Percentiles rank a stretch among this genome's conserved stretches.
These are phyloP conservation scores for Borostomias antarcticus DNA, from an alignment of 2,797 vertebrate species.

Conservation along the genomic window DNA sequence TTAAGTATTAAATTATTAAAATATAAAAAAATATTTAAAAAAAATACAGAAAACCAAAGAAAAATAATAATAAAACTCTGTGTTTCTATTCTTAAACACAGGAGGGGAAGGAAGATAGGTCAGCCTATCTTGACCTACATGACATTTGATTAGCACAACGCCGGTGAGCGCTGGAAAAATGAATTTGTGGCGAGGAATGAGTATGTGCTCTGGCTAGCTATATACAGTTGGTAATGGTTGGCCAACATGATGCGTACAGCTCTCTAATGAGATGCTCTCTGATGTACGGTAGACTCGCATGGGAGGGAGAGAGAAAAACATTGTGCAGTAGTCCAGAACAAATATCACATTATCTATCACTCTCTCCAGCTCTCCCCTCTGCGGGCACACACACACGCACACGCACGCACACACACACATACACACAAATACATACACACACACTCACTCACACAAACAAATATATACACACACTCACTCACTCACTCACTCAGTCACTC, in stretches of 20 bases:
- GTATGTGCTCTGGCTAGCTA: conserved; percentile 9
- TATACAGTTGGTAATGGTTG: conserved; percentile 35
- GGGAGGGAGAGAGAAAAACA: conserved; percentile 16
- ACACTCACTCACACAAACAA: not conserved
- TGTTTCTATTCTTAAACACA: no score
- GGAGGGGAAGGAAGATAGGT: no score
- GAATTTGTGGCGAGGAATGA: conserved; percentile 11
- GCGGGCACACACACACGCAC: not conserved
- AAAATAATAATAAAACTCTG: no score
- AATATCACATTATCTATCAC: conserved; percentile 31
- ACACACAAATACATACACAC: no score
- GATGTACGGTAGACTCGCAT: conserved; percentile 31
- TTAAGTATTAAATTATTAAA: no score
- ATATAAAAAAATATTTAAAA: no score
- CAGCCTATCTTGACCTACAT: no score
- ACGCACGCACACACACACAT: not conserved
- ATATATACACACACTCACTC: not conserved
- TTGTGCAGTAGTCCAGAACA: conserved; percentile 20
- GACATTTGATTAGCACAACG: not conserved
- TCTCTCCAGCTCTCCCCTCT: not conserved
- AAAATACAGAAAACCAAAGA: no score
- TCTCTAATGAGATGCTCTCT: conserved; percentile 32
- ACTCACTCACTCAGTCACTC: no score
- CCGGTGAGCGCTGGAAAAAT: conserved; percentile 26
- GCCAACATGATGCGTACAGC: conserved; percentile 27